Evolutionary conservation across 2,113 vertebrate genomes (phyloP).

Genomic region (Ciconia boyciana): DNA sequence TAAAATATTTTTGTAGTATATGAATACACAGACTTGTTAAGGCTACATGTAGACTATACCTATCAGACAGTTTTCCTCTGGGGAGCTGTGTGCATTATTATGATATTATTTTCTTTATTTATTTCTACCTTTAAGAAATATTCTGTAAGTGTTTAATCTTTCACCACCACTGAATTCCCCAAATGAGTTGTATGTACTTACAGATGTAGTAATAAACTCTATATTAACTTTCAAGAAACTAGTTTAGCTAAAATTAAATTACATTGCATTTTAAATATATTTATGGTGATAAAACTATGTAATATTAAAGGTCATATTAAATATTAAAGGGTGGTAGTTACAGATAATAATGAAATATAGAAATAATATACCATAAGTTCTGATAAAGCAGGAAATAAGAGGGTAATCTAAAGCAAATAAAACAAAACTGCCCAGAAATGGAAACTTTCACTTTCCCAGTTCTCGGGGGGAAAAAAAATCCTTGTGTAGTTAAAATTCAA

Average conservation of each 20-base stretch:
- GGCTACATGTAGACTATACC: neutral
- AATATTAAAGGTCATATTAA: neutral
- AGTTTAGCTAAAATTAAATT: neutral
- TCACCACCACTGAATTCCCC: neutral
- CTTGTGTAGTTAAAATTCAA: neutral
- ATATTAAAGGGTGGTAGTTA: neutral
- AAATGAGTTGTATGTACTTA: neutral
- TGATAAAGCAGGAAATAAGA: neutral
- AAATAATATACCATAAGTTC: neutral
- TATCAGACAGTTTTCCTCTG: neutral
- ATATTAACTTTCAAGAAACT: neutral
- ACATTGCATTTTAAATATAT: neutral
- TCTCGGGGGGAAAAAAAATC: neutral
- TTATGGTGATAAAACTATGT: neutral
- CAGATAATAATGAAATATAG: neutral
- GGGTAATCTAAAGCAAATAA: neutral
- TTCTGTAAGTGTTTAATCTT: neutral
- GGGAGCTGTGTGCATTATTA: neutral
- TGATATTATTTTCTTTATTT: neutral
- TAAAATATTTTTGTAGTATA: neutral
- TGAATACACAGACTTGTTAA: neutral
- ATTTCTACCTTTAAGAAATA: neutral
- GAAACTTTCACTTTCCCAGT: neutral
- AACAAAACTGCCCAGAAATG: neutral
- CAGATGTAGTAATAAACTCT: neutral